Base-by-base conservation (phyloP, 2,113 vertebrate species). In the Tupaia chinensis region DNA sequence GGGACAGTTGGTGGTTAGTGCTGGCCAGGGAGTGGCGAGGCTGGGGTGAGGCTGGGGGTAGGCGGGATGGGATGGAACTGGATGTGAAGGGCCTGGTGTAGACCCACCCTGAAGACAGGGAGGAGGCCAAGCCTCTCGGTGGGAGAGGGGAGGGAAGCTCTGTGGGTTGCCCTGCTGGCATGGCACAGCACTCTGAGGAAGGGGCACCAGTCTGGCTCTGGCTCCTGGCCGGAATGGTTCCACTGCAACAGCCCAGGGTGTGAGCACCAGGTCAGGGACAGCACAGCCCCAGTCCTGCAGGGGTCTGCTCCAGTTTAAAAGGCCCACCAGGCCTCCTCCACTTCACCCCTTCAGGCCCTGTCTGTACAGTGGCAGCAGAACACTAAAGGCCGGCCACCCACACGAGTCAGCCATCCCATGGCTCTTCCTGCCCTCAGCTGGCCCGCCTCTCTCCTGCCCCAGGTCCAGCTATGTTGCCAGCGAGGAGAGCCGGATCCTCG, bases 401-500 rank as follows among this genome's bases (percentile, higher is more conserved):
- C 72, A 69, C 12, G 3, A 9, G 27, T 65, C 58, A 44, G 27
- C 27, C 20, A 23, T 32, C 23, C 54, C 60, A n/a, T 8, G 4
- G 23, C 27, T 27, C 0, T 4, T 17, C 7, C 9, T 17, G 5
- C 19, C 22, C 53, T 22, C 23, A 68, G 0, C 68, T 1, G 9
- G 19, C 29, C 78, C 20, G 25, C 87, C 44, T 95, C 87, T 91
- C 34, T 16, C 92, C 32, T 87, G 8, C 83, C 54, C 19, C 93
- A 98, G 98, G 94, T 91, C 96, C 91, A 79, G 94, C 80, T 98
- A 92, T 5, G 92, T 97, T 0, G 97, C 98, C n/a, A 97, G 97
- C 0, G 98, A 98, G 73, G 97, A 97, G 23, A 94, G 92, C 74
- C 87, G 97, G 11, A 97, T 99, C 27, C 95, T 90, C 0, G 98